These are phyloP conservation scores for Allophyes oxyacanthae DNA, from an alignment of 2,888 invertebrate species.

Conservation along the genomic window DNA sequence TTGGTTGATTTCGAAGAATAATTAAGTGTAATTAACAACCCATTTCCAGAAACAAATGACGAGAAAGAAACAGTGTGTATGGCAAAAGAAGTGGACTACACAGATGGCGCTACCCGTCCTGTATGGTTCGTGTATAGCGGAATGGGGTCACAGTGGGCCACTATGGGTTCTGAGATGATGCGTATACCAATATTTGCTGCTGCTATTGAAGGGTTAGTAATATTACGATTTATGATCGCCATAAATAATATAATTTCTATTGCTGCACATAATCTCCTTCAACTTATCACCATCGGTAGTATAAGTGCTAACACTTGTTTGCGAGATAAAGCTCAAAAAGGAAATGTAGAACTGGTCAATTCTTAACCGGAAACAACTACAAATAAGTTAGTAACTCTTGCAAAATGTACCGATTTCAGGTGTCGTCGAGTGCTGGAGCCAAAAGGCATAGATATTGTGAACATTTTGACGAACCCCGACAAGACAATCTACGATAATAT, in stretches of 20 bases:
- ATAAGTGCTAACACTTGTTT: too few species aligned
- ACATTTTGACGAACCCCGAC: slow-evolving; percentile 90
- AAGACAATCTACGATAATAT: slow-evolving; percentile 90
- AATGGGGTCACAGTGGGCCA: slow-evolving; percentile 92
- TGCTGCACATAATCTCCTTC: too few species aligned
- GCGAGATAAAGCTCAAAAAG: too few species aligned
- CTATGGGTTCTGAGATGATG: slow-evolving; percentile 90
- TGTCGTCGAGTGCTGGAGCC: slow-evolving; percentile 88
- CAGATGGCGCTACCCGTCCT: slow-evolving; percentile 70
- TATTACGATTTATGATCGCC: neutral
- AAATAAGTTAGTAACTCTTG: neutral
- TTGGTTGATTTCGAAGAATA: too few species aligned
- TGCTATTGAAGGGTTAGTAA: slow-evolving; percentile 75
- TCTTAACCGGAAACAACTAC: too few species aligned
- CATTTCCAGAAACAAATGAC: slow-evolving; percentile 57
- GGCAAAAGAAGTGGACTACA: slow-evolving; percentile 55
- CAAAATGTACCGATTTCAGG: slow-evolving; percentile 47
- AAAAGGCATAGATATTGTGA: slow-evolving; percentile 90
- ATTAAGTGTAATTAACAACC: too few species aligned
- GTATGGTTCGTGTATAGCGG: slow-evolving; percentile 92
- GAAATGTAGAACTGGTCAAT: too few species aligned
- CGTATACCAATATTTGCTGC: slow-evolving; percentile 88
- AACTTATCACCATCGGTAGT: too few species aligned
- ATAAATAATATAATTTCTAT: neutral
- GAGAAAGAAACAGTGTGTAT: slow-evolving; percentile 59